A percentile compares a stretch with the other conserved stretches of the same genome.
Evolutionary conservation across 2,888 invertebrate species (phyloP).

Genomic region (Unio pictorum): DNA sequence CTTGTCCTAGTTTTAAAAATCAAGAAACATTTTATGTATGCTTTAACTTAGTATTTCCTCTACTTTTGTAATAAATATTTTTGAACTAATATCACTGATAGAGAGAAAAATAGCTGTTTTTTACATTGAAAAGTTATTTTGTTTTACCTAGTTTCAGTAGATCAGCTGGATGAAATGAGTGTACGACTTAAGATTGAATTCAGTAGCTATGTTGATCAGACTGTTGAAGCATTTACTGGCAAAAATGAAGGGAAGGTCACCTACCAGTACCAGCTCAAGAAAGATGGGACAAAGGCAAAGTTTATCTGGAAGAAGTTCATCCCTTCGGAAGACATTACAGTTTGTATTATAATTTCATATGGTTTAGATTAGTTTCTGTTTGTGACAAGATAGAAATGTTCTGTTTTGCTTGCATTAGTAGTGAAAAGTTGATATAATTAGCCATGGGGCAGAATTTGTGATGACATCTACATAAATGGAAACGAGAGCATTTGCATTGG

Average conservation of each 20-base stretch:
- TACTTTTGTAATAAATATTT: too few species aligned
- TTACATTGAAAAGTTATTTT: neutral
- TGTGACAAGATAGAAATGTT: neutral
- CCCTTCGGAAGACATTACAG: conserved; percentile 55
- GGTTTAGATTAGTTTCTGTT: neutral
- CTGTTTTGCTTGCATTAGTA: neutral
- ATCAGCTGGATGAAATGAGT: conserved; percentile 50
- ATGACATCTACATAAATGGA: too few species aligned
- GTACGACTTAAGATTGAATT: conserved; percentile 53
- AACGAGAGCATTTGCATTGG: too few species aligned
- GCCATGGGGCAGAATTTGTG: too few species aligned
- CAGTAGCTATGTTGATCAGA: conserved; percentile 51
- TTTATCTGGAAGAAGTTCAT: conserved; percentile 61
- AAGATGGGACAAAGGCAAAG: conserved; percentile 29
- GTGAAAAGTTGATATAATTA: too few species aligned
- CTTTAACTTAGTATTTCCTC: too few species aligned
- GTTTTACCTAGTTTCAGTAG: conserved; percentile 44
- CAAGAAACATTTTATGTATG: too few species aligned
- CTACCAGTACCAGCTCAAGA: conserved; percentile 53
- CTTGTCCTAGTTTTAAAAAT: too few species aligned
- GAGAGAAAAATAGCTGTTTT: neutral
- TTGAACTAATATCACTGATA: too few species aligned
- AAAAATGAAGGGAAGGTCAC: conserved; percentile 28
- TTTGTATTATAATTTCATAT: conserved; percentile 17
- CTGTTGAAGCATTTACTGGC: conserved; percentile 55